Evolutionary conservation across 2,113 vertebrate species (phyloP), one percentile per base, ranked within the genome.

Genomic region (Hymenochirus boettgeri): DNA sequence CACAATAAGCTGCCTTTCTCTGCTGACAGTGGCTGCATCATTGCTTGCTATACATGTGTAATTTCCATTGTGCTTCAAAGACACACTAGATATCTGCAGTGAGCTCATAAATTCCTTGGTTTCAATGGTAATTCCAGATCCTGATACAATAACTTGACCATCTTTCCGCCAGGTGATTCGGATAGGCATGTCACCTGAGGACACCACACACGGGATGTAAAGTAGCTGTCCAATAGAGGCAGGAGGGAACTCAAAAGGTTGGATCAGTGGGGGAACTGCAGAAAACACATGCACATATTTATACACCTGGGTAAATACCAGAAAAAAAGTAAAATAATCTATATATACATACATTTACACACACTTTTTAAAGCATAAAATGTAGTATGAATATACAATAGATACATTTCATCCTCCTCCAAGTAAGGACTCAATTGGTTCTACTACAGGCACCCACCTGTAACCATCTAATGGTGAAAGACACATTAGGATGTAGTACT

Each of bases 31-130:
- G 75, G 96, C 96, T 0, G 96, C 96, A 0, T 88, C 94, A 0
- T 99, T 99, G 86, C 94, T 97, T 76, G 96, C 96, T 1, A 99
- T 98, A 82, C 96, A 99, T 0, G 96, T 99, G 82, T 99, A 99
- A 86, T 99, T 99, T 75, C 96, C 96, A 0, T 99, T 98, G 87
- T 99, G 96, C 76, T 96, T 95, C 58, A 98, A 93, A 18, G 95
- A 96, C 58, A 99, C 94, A 0, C 94, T 98, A 76, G 95, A 95
- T 77, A 99, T 98, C 87, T 98, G 95, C 74, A 99, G 86, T 62
- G 96, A 99, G 76, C 96, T 97, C 95, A 99, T 98, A 86, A 98
- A 98, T 71, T 99, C 95, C 78, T 98, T 99, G 69, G 95, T 98
- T 84, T 98, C 96, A 1, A 99, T 98, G 76, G 94, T 96, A 83